A percentile compares a stretch with the other conserved stretches of the same genome.
phyloP scores from a whole-genome alignment of 1,140 invertebrate genomes.

The Conus ventricosus region DNA sequence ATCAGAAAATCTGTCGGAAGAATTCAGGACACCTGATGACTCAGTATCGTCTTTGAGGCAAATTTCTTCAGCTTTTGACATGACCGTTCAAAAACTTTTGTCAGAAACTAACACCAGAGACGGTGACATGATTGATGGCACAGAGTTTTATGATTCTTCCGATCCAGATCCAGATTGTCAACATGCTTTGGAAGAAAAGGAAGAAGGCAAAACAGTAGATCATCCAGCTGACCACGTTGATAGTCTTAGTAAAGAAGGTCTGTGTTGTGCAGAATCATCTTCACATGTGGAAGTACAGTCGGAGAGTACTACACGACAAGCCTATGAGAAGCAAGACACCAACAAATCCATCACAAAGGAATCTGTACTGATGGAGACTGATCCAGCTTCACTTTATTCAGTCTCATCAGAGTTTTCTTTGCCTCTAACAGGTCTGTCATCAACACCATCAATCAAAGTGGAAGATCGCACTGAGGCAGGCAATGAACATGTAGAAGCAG shows the following conservation, averaged over 20 bases:
- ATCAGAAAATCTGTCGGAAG: constrained; percentile 29
- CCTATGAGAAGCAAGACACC: background rate
- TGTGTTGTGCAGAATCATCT: constrained; percentile 5
- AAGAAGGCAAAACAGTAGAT: background rate
- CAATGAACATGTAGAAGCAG: constrained; percentile 1
- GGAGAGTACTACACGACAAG: background rate
- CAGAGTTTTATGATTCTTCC: background rate
- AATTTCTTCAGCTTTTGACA: constrained; percentile 79
- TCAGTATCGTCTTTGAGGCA: constrained; percentile 57
- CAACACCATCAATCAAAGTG: background rate
- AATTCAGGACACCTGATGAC: constrained; percentile 21
- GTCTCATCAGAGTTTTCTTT: background rate
- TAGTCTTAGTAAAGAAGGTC: constrained; percentile 48
- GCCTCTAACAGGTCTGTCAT: background rate
- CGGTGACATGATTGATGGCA: constrained; percentile 21
- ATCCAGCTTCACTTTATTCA: constrained; percentile 38
- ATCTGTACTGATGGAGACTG: constrained; percentile 33
- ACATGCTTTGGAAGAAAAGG: constrained; percentile 53
- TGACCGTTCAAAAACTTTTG: constrained; percentile 83
- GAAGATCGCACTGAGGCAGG: constrained; percentile 28
- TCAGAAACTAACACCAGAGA: constrained; percentile 73
- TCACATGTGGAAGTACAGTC: background rate
- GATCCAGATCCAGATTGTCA: constrained; percentile 39
- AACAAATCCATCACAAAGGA: too few species aligned
- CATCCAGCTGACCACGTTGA: constrained; percentile 14